Base-by-base conservation (phyloP, 2,797 vertebrate genomes). In the Peromyscus melanophrys region DNA sequence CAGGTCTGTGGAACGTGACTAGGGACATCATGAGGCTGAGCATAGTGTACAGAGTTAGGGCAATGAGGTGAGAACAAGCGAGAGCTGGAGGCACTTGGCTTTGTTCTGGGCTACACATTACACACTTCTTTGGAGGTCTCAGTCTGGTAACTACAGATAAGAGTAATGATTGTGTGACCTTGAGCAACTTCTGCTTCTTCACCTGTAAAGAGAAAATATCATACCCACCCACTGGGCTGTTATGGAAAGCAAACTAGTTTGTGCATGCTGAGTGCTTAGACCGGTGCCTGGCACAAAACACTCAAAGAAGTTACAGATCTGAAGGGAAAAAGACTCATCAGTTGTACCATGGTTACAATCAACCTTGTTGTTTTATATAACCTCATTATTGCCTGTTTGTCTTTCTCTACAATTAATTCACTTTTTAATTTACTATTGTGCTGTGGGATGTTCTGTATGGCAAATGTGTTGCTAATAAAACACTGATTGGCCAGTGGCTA, bases 361-460 rank as follows among this genome's bases (percentile, higher is more conserved):
- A 37, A 73, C 10, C 57, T 69, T 6, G 17, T 23, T 67, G n/a
- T 37, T 71, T 90, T 59, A 85, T 13, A 87, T 52, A 14, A 52
- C 52, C 52, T 63, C 37, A 76, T 71, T 43, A 90, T 43, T 90
- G 90, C 52, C 89, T 88, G 83, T 92, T 55, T 65, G 27, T 61
- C 76, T 93, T 95, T 59, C 59, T 63, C 84, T 67, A 67, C 78
- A n/a, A n/a, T n/a, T n/a, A 76, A 69, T 37, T 93, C 14, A 80
- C 59, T 95, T 82, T 86, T 63, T 17, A 61, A 83, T 85, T 12
- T 87, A n/a, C n/a, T n/a, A n/a, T n/a, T n/a, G n/a, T n/a, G n/a
- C n/a, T n/a, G n/a, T n/a, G n/a, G n/a, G n/a, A n/a, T n/a, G n/a
- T n/a, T n/a, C n/a, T n/a, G n/a, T n/a, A n/a, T n/a, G n/a, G n/a